phyloP scores from a whole-genome alignment of 2,888 invertebrate species.

The Rosalia funebris region DNA sequence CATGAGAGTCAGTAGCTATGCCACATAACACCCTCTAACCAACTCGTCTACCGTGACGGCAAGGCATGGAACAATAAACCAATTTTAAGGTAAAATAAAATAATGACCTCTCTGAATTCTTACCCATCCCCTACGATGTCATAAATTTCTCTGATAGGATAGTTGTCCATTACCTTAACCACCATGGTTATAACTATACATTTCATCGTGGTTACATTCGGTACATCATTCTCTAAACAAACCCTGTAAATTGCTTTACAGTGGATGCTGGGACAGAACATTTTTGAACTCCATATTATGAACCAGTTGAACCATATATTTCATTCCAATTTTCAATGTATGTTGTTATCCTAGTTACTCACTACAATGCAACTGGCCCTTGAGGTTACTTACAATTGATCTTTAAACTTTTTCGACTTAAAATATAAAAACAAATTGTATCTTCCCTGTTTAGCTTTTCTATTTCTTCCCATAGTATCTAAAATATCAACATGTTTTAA shows the following conservation, averaged over 20 bases:
- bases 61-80: no score
- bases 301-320: no score
- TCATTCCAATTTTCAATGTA: no score
- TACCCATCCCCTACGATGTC: conserved; percentile 28
- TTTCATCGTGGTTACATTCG: conserved; percentile 5
- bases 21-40: no score
- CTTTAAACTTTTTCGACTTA: conserved; percentile 12
- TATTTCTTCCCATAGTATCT: background rate
- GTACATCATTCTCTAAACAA: background rate
- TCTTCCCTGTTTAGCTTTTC: background rate
- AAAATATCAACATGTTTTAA: no score
- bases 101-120: no score
- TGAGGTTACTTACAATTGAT: conserved; percentile 6
- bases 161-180: conserved; percentile 24
- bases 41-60: no score
- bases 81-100: no score
- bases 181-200: conserved; percentile 23
- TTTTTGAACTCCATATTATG: conserved; percentile 29
- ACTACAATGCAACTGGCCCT: no score
- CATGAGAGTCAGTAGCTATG: no score
- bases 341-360: no score
- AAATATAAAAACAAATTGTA: conserved; percentile 7
- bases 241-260: conserved; percentile 31
- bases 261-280: conserved; percentile 28
- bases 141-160: conserved; percentile 27